A percentile compares a stretch with the other conserved stretches of the same genome.
Evolutionary conservation across 2,113 vertebrate genomes (phyloP).

Genomic region (Uria aalge): DNA sequence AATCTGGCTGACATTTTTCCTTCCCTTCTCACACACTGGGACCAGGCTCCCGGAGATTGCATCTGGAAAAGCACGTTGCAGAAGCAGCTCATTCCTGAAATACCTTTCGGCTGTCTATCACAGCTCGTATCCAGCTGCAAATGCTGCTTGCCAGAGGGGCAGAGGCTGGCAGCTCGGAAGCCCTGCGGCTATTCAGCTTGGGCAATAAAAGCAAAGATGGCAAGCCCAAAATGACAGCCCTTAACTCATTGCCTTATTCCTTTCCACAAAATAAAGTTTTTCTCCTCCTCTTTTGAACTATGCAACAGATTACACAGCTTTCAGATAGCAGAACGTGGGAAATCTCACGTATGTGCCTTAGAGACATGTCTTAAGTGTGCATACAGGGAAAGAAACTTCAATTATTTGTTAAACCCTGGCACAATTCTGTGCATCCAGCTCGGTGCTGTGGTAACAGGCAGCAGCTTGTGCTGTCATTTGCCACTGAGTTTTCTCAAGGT

Average conservation of each 20-base stretch:
- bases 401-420: not conserved
- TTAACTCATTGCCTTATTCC: not conserved
- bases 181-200: not conserved
- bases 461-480: not conserved
- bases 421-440: not conserved
- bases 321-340: not conserved
- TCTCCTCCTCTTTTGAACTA: not conserved
- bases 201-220: not conserved
- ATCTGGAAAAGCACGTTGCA: not conserved
- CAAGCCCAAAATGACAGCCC: not conserved
- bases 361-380: not conserved
- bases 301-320: not conserved
- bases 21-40: not conserved
- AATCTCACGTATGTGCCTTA: not conserved
- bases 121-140: not conserved
- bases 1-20: not conserved
- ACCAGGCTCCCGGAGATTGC: not conserved
- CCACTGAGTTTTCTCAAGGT: not conserved
- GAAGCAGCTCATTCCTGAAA: not conserved
- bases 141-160: not conserved
- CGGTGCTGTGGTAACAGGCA: not conserved
- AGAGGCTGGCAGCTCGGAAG: not conserved
- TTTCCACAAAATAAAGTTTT: not conserved
- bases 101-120: not conserved
- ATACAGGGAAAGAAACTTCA: not conserved